Evolutionary conservation across 1,140 invertebrate species (phyloP), one percentile per base, ranked within the genome.

Genomic region (Stenopsyche tienmushanensis): DNA sequence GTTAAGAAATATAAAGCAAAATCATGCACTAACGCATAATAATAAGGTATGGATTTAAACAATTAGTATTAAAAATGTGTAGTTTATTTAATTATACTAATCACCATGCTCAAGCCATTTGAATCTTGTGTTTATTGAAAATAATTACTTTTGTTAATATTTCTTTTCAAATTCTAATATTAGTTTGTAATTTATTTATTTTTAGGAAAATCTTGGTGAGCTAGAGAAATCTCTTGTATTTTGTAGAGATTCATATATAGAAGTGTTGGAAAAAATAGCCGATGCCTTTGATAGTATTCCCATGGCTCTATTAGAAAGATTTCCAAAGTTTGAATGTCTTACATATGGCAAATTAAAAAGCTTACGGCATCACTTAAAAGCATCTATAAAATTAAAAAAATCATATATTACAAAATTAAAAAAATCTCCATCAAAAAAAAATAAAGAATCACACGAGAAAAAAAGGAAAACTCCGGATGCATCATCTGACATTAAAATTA

Each of bases 271-370:
- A 66, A 80, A 75, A 73, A 74, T 79, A 62, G 74, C 70, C 54
- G 69, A 75, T 50, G 75, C 76, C 15, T 80, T 80, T 71, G 75
- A 78, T 62, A 77, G 71, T 74, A 77, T 81, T 68, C 78, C 78
- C 29, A 73, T 76, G 45, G 73, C 68, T 64, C 74, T 79, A 1
- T 76, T 76, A 71, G 72, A 76, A 34, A 76, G 76, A 65, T 75
- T 79, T 45, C 77, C 76, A 26, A 78, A 78, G 3, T 81, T 77
- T 66, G 72, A 78, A 44, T 73, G 71, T 58, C 71, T 63, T 21
- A 74, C 72, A 45, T 80, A 78, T 62, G 68, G 70, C 2, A 77
- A 75, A 72, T 72, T 80, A 21, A 78, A 77, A 72, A 68, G 71
- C 42, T 72, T 77, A 42, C 25, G 59, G 10, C 52, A 65, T 41